A percentile compares a stretch with the other conserved stretches of the same genome.
phyloP scores from a whole-genome alignment of 2,888 invertebrate species.

The Polydrusus cervinus region DNA sequence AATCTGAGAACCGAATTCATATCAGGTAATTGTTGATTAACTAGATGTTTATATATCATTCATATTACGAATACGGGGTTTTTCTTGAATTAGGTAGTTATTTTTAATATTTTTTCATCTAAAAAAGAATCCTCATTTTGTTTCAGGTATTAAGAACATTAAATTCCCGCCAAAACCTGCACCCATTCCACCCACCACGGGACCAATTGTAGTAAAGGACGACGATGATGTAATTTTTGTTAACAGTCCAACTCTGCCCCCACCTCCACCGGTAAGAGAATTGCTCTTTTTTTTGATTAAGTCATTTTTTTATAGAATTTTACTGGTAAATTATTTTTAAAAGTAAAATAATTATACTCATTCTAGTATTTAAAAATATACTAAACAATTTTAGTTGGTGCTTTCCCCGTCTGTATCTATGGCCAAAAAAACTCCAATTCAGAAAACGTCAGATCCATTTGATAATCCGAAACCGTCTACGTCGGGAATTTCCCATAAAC shows the following conservation, averaged over 20 bases:
- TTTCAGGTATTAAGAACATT: conserved; percentile 65
- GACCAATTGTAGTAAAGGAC: conserved; percentile 51
- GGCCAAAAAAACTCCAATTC: conserved; percentile 34
- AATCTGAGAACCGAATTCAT: conserved; percentile 75
- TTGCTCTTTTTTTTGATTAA: no score
- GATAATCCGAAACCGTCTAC: conserved; percentile 25
- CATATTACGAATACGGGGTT: no score
- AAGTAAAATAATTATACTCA: no score
- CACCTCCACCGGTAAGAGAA: conserved; percentile 44
- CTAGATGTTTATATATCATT: no score
- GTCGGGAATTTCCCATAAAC: background rate
- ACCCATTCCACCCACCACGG: conserved; percentile 68
- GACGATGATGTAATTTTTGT: conserved; percentile 74
- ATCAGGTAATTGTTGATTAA: conserved; percentile 66
- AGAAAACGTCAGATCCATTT: conserved; percentile 15
- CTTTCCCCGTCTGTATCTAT: conserved; percentile 39
- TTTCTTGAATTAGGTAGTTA: no score
- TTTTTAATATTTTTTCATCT: no score
- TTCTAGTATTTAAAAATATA: no score
- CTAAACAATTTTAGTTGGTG: conserved; percentile 24
- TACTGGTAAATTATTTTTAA: no score
- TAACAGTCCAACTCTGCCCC: conserved; percentile 61
- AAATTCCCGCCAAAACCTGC: conserved; percentile 72
- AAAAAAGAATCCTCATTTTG: no score
- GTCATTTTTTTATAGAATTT: no score